Conservation (phyloP, 2,888 invertebrate species). For the Tryphoninae sp. region DNA sequence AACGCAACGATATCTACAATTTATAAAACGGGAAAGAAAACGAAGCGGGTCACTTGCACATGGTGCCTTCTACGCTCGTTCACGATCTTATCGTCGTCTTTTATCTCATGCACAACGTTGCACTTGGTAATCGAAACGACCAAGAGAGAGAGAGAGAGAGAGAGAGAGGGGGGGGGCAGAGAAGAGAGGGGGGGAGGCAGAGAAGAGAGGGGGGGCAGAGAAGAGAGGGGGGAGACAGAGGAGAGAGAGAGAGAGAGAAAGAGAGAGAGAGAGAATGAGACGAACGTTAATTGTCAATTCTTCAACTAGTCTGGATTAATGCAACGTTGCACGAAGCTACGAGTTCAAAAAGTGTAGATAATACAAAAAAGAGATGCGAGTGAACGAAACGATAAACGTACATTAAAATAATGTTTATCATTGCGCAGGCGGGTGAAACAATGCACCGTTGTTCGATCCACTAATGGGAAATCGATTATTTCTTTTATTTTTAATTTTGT, state of each 20-base stretch:
- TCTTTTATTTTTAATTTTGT: constrained; percentile 27
- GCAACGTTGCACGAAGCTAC: constrained; percentile 2
- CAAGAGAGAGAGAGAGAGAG: constrained; percentile 28
- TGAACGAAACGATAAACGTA: constrained; percentile 24
- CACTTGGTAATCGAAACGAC: constrained; percentile 44
- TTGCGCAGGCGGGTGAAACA: constrained; percentile 31
- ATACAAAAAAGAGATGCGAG: constrained; percentile 9
- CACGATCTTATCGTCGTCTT: neutral
- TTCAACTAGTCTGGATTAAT: constrained; percentile 15
- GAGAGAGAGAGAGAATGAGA: constrained; percentile 1
- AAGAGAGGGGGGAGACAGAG: too few relatives aligned
- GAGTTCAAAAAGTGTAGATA: constrained; percentile 13
- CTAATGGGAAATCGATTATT: constrained; percentile 37
- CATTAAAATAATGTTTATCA: constrained; percentile 46
- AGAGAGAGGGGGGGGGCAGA: constrained; percentile 18
- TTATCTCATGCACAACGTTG: constrained; percentile 22
- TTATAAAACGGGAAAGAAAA: constrained; percentile 17
- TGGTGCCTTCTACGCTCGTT: neutral
- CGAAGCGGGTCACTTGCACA: constrained; percentile 45
- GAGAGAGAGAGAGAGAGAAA: constrained; percentile 17
- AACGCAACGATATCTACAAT: constrained; percentile 29
- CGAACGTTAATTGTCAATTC: neutral
- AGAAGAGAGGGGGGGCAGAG: too few relatives aligned
- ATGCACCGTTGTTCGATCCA: constrained; percentile 54
- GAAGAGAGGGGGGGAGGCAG: too few relatives aligned